phyloP scores from a whole-genome alignment of 2,888 invertebrate genomes.

The Tachina grossa region DNA sequence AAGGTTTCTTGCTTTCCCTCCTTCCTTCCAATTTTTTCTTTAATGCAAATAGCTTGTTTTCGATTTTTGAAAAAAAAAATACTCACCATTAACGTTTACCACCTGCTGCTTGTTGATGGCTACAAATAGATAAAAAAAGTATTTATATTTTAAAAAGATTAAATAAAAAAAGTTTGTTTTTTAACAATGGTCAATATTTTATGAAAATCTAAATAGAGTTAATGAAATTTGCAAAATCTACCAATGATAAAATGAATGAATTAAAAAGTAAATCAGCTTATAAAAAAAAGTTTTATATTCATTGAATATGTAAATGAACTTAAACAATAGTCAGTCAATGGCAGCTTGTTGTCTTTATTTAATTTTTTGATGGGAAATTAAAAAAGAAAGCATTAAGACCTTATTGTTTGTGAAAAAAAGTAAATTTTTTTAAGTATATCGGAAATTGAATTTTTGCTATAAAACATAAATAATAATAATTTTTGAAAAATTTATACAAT shows the following conservation, averaged over 20 bases:
- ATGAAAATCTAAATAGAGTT: constrained; percentile 25
- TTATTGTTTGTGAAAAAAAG: background rate
- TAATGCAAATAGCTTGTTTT: background rate
- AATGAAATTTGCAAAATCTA: constrained; percentile 33
- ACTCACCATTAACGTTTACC: constrained; percentile 58
- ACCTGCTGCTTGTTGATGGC: constrained; percentile 58
- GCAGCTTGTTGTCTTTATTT: constrained; percentile 29
- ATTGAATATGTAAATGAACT: constrained; percentile 44
- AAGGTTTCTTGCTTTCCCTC: background rate
- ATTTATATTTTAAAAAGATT: constrained; percentile 32
- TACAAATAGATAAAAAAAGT: constrained; percentile 57
- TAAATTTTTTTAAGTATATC: constrained; percentile 4
- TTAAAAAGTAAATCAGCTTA: constrained; percentile 61
- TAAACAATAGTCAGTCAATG: background rate
- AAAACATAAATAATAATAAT: background rate
- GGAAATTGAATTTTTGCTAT: constrained; percentile 57
- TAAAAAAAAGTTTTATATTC: constrained; percentile 40
- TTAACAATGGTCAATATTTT: constrained; percentile 39
- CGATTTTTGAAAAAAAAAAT: constrained; percentile 32
- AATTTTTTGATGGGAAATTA: constrained; percentile 9
- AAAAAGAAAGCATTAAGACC: constrained; percentile 1
- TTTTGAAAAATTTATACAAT: background rate
- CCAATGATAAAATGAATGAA: constrained; percentile 18
- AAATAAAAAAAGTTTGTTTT: constrained; percentile 25
- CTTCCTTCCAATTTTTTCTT: background rate